Percentiles rank a stretch among this genome's conserved stretches.
These are phyloP conservation scores for Trachelus stipa DNA, from an alignment of 2,888 invertebrate species.

Conservation along the genomic window DNA sequence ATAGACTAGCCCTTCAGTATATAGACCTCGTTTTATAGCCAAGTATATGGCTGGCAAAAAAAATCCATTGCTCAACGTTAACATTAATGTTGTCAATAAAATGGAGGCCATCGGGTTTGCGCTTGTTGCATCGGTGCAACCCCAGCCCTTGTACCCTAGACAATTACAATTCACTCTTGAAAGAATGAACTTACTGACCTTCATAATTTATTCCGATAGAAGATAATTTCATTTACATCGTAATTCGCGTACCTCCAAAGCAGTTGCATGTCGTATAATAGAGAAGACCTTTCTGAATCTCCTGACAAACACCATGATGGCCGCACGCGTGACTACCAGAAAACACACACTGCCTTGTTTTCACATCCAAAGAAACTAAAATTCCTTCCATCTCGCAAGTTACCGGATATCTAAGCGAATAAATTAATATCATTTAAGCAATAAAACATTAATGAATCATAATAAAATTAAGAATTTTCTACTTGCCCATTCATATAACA, in stretches of 20 bases:
- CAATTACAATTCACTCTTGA: constrained; percentile 11
- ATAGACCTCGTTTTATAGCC: constrained; percentile 67
- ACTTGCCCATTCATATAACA: constrained; percentile 62
- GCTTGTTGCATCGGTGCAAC: constrained; percentile 69
- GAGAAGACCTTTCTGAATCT: constrained; percentile 66
- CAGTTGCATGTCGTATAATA: constrained; percentile 68
- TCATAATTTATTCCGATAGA: not conserved
- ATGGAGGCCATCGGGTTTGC: constrained; percentile 63
- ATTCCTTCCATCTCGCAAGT: constrained; percentile 63
- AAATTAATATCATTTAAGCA: constrained; percentile 1
- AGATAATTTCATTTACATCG: constrained; percentile 2
- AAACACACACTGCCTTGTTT: constrained; percentile 65
- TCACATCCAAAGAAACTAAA: constrained; percentile 64
- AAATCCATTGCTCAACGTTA: constrained; percentile 72
- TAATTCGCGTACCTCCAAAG: constrained; percentile 57
- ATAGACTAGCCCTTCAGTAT: constrained; percentile 71
- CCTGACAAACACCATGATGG: constrained; percentile 66
- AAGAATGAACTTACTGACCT: constrained; percentile 7
- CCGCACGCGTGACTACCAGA: constrained; percentile 64
- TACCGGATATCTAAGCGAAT: constrained; percentile 47
- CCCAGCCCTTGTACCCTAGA: constrained; percentile 72
- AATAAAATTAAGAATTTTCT: not conserved
- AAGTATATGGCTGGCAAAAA: constrained; percentile 71
- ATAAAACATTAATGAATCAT: not conserved
- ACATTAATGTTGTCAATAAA: constrained; percentile 63